Evolutionary conservation across 2,113 vertebrate species (phyloP).

Genomic region (Engraulis encrasicolus): DNA sequence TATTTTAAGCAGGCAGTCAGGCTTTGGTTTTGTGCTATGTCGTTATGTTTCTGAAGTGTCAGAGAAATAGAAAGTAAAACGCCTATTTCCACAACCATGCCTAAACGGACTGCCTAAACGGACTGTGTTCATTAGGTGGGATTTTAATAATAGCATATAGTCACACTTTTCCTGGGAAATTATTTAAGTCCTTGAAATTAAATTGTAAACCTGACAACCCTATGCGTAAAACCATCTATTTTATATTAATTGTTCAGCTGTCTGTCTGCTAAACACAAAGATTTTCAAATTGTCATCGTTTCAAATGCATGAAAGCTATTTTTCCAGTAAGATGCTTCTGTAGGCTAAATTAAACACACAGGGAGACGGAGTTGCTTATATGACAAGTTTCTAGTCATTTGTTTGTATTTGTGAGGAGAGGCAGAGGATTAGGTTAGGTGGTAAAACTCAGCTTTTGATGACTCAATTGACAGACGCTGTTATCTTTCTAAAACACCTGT

Average conservation of each 20-base stretch:
- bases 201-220: not conserved
- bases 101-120: too few relatives aligned
- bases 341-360: not conserved
- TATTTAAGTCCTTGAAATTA: not conserved
- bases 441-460: constrained; percentile 71
- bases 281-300: too few relatives aligned
- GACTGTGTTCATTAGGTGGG: not conserved
- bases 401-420: constrained; percentile 16
- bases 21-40: not conserved
- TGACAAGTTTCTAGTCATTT: not conserved
- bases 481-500: constrained; percentile 78
- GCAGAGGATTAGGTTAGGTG: constrained; percentile 62
- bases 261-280: not conserved
- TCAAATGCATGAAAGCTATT: not conserved
- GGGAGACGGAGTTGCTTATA: not conserved
- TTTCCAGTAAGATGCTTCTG: too few relatives aligned
- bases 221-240: not conserved
- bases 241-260: not conserved
- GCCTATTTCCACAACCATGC: not conserved
- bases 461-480: constrained; percentile 75
- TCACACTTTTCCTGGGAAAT: not conserved
- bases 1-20: not conserved
- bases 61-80: not conserved
- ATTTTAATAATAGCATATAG: not conserved
- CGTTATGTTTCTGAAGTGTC: not conserved